phyloP scores from a whole-genome alignment of 2,797 vertebrate genomes.

The Kryptopterus vitreolus region DNA sequence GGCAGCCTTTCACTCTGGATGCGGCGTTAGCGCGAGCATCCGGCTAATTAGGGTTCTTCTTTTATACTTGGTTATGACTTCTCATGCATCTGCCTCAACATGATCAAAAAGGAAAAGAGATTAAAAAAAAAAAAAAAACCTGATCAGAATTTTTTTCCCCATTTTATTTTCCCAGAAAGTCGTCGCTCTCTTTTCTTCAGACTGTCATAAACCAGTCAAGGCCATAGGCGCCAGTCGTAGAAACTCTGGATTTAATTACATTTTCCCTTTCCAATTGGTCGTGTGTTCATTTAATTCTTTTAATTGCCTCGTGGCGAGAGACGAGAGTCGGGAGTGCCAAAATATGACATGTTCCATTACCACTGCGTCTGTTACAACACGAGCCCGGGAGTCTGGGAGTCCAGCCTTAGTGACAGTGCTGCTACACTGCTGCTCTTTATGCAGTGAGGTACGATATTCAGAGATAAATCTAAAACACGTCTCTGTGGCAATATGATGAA shows the following conservation, averaged over 20 bases:
- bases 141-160: slow-evolving; percentile 20
- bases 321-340: slow-evolving; percentile 42
- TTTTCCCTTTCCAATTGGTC: slow-evolving; percentile 49
- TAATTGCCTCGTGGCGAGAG: slow-evolving; percentile 55
- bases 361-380: slow-evolving; percentile 27
- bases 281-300: slow-evolving; percentile 55
- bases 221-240: slow-evolving; percentile 51
- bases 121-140: background rate
- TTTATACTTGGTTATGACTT: slow-evolving; percentile 55
- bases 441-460: background rate
- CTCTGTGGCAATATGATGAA: background rate
- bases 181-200: slow-evolving; percentile 30
- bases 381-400: slow-evolving; percentile 17
- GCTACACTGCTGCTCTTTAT: background rate
- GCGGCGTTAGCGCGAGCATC: slow-evolving; percentile 54
- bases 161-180: slow-evolving; percentile 1
- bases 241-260: slow-evolving; percentile 61
- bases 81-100: slow-evolving; percentile 48
- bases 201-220: slow-evolving; percentile 48
- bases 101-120: slow-evolving; percentile 41
- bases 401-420: background rate
- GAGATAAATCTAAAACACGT: background rate
- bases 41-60: slow-evolving; percentile 56
- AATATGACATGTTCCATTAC: slow-evolving; percentile 51
- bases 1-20: slow-evolving; percentile 42